Evolutionary conservation across 2,888 invertebrate species (phyloP).

Genomic region (Platycnemis pennipes): DNA sequence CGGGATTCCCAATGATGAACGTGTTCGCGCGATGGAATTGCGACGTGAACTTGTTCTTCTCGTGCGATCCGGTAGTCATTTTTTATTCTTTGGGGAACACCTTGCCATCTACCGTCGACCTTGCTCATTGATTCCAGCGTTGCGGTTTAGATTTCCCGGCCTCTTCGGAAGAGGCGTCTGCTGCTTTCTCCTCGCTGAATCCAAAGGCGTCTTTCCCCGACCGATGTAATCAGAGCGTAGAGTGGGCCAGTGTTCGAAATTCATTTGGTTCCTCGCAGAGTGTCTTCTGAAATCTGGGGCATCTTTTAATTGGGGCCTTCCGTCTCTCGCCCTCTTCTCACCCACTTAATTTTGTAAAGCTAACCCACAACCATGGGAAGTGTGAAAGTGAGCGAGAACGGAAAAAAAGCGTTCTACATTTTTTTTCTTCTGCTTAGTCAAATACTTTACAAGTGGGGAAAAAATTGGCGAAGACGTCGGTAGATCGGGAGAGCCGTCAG

Average conservation of each 20-base stretch:
- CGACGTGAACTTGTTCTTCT: no score
- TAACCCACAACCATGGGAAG: background rate
- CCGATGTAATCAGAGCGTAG: background rate
- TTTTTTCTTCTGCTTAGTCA: background rate
- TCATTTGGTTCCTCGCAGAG: background rate
- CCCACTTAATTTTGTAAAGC: background rate
- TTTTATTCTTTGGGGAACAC: no score
- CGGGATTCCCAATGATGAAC: no score
- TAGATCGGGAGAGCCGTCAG: background rate
- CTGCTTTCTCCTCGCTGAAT: background rate
- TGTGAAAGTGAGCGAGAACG: conserved; percentile 17
- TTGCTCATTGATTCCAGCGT: background rate
- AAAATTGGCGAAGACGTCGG: background rate
- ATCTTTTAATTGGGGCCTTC: conserved; percentile 25
- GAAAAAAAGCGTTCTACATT: conserved; percentile 16
- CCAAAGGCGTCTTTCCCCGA: background rate
- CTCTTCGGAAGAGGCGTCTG: background rate
- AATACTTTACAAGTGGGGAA: background rate
- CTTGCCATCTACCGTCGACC: background rate
- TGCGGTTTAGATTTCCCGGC: background rate
- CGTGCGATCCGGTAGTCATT: no score
- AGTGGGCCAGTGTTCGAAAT: conserved; percentile 1
- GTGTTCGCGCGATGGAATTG: no score
- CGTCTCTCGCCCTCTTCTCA: background rate
- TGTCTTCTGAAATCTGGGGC: background rate